Conservation (phyloP, 92 coral and sea anemone genomes). For the Scolanthus callimorphus region DNA sequence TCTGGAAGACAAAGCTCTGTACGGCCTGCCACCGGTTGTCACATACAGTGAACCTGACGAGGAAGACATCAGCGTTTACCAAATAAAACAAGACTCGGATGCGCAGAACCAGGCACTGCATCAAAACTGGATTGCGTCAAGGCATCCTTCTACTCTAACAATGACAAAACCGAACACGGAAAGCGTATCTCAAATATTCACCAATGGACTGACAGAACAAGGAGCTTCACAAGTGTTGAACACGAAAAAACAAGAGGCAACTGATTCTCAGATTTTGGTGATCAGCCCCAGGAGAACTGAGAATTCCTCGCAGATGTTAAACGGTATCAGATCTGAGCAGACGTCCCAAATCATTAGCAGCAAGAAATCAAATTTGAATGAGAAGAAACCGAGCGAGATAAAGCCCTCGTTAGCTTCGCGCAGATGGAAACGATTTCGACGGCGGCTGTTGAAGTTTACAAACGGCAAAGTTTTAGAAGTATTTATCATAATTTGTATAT, state of each 20-base stretch:
- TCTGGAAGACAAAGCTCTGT: slow-evolving; percentile 29
- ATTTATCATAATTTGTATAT: slow-evolving; percentile 70
- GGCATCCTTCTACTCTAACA: neutral
- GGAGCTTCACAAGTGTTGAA: too few relatives aligned
- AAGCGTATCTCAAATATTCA: too few relatives aligned
- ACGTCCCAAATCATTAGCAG: neutral
- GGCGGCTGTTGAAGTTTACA: slow-evolving; percentile 29
- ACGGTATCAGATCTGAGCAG: neutral
- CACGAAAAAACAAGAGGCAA: too few relatives aligned
- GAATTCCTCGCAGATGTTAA: too few relatives aligned
- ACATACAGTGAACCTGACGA: slow-evolving; percentile 39
- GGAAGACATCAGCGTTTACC: slow-evolving; percentile 52
- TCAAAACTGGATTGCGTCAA: slow-evolving; percentile 23
- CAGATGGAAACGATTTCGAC: slow-evolving; percentile 30
- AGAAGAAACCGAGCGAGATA: neutral
- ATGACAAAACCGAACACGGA: neutral
- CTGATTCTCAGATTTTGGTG: too few relatives aligned
- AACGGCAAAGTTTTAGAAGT: slow-evolving; percentile 60
- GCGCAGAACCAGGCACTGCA: slow-evolving; percentile 10
- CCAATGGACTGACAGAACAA: too few relatives aligned
- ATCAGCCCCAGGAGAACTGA: too few relatives aligned
- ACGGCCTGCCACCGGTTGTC: slow-evolving; percentile 43
- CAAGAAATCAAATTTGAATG: neutral
- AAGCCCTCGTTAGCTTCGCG: neutral
- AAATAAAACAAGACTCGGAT: slow-evolving; percentile 34